These are phyloP conservation scores for Sebastes steindachneri DNA, from an alignment of 2,797 vertebrate genomes.

Conservation along the genomic window DNA sequence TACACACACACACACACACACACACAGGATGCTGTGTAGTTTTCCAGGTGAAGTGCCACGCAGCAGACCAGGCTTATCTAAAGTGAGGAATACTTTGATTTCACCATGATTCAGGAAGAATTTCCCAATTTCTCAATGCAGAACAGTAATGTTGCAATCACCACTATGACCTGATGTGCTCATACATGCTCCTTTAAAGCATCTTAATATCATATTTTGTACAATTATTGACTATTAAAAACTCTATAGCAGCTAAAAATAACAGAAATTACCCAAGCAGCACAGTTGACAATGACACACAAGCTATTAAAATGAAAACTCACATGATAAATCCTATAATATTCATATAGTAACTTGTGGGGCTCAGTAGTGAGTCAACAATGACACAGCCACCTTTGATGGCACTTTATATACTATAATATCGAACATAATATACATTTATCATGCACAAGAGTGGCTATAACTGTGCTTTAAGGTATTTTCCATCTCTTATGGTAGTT, in stretches of 20 bases:
- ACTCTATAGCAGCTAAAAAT: not conserved
- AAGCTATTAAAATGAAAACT: not conserved
- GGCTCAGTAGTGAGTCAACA: not conserved
- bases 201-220: not conserved
- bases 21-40: not conserved
- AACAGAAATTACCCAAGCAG: not conserved
- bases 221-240: not conserved
- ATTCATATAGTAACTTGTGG: not conserved
- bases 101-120: conserved; percentile 26
- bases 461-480: not conserved
- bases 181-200: not conserved
- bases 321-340: not conserved
- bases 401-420: not conserved
- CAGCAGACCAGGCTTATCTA: not conserved
- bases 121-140: not conserved
- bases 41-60: conserved; percentile 39
- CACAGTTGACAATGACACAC: not conserved
- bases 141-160: not conserved
- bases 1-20: not conserved
- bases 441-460: not conserved
- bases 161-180: not conserved
- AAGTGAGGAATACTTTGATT: not conserved
- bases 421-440: not conserved
- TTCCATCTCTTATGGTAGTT: not conserved
- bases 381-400: not conserved